A percentile compares a stretch with the other conserved stretches of the same genome.
These are phyloP conservation scores for Drosophila vallismaia DNA, from an alignment of 2,888 invertebrate genomes.

Conservation along the genomic window DNA sequence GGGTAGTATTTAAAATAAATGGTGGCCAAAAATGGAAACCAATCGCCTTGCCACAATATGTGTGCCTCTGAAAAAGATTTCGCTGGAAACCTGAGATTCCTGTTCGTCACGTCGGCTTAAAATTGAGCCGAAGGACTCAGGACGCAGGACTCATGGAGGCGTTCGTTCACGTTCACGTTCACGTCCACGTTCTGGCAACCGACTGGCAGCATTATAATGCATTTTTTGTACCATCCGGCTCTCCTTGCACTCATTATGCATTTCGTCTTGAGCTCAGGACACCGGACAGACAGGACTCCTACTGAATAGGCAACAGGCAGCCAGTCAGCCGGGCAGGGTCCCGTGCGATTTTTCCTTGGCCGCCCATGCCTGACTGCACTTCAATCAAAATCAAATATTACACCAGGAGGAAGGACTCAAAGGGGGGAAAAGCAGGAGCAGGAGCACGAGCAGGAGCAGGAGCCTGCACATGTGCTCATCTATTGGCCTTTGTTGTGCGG, in stretches of 20 bases:
- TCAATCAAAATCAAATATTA: constrained; percentile 76
- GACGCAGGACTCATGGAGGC: constrained; percentile 1
- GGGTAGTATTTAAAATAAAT: not conserved
- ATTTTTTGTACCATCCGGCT: constrained; percentile 32
- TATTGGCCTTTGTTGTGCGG: constrained; percentile 67
- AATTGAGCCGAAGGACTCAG: constrained; percentile 14
- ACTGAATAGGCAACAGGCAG: constrained; percentile 63
- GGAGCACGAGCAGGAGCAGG: not conserved
- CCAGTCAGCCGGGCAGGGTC: not conserved
- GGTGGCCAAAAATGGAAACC: not conserved
- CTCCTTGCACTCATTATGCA: constrained; percentile 53
- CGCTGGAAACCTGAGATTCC: not conserved
- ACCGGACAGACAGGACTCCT: constrained; percentile 27
- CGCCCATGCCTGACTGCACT: constrained; percentile 71
- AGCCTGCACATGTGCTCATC: constrained; percentile 44
- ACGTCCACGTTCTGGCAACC: constrained; percentile 39
- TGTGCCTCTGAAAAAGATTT: not conserved
- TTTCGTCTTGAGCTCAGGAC: constrained; percentile 16
- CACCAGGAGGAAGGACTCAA: constrained; percentile 36
- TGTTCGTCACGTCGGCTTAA: constrained; percentile 30
- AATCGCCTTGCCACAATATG: not conserved
- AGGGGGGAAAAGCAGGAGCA: not conserved
- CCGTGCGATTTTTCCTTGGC: constrained; percentile 59
- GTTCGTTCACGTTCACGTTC: constrained; percentile 19
- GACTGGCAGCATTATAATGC: constrained; percentile 51